Evolutionary conservation across 2,797 vertebrate genomes (phyloP), one percentile per base, ranked within the genome.

Genomic region (Etheostoma nigrum): DNA sequence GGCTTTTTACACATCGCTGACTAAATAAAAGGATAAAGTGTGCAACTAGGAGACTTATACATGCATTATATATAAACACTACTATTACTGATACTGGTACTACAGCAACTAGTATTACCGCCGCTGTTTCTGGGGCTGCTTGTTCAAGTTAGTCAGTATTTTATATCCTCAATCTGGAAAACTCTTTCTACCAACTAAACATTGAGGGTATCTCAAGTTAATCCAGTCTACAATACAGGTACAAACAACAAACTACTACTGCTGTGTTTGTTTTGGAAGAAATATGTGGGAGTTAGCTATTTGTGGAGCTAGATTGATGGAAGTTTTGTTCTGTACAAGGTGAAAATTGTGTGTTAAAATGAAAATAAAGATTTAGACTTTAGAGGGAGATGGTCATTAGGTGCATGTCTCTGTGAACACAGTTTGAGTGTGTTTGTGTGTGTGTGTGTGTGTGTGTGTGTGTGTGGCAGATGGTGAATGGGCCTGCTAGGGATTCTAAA

Each of bases 401-500:
- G 48, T 76, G 48, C 54, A 48, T 53, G 58, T 71, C 9, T 79
- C 10, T 49, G 51, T 57, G 30, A 69, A 74, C 55, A 72, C 55
- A 63, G 25, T 48, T 16, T 51, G 19, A 72, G 19, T 66, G 55
- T 67, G 25, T 59, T 21, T 18, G 9, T 19, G 47, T 48, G 47
- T 79, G 57, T 69, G 72, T 36, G 65, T 68, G 59, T 70, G 23
- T 64, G 62, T 69, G 58, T 78, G 19, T 51, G 67, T 57, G 57
- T 74, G 68, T 66, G 58, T 72, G 76, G 74, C 90, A 94, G 93
- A 94, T 94, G 93, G 92, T 79, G 85, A 81, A 86, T 13, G 42
- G 72, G 81, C 83, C 92, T 92, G 83, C 82, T 71, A 76, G 90
- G 79, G 82, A 81, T 85, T 85, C 85, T 79, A 66, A 68, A 84